These are phyloP conservation scores for Dryoscopus gambensis DNA, from an alignment of 2,113 vertebrate species.

Conservation along the genomic window DNA sequence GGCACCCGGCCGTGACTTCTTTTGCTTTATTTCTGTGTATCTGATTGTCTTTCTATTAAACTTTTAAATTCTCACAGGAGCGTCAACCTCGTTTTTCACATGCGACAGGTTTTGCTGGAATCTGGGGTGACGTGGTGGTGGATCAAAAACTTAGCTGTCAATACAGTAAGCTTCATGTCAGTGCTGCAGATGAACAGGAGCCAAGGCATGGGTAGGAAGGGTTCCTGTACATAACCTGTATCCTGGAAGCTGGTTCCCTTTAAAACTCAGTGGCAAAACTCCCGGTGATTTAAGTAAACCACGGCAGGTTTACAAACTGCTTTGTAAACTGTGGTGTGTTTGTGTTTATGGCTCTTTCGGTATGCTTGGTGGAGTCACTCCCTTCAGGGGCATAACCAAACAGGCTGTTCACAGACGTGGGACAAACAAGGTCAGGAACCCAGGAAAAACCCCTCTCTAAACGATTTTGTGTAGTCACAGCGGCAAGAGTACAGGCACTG, in stretches of 20 bases:
- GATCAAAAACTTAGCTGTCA: not conserved
- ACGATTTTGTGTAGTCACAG: not conserved
- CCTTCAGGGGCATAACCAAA: not conserved
- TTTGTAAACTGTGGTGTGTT: not conserved
- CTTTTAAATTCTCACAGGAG: too few species aligned
- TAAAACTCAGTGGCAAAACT: not conserved
- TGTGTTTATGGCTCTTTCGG: rapidly evolving
- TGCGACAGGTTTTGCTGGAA: not conserved
- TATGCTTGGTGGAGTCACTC: not conserved
- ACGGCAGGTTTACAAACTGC: not conserved
- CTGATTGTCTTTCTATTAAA: too few species aligned
- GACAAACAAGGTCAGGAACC: not conserved
- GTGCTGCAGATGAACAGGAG: not conserved
- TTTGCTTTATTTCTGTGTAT: too few species aligned
- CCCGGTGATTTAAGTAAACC: not conserved
- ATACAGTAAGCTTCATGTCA: not conserved
- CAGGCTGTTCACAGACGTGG: not conserved
- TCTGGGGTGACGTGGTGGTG: rapidly evolving
- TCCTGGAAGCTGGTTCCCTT: not conserved
- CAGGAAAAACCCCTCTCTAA: not conserved
- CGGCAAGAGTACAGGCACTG: not conserved
- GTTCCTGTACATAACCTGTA: not conserved
- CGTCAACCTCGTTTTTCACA: too few species aligned
- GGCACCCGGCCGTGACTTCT: too few species aligned
- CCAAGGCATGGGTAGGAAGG: not conserved